Evolutionary conservation across 2,888 invertebrate species (phyloP), one percentile per base, ranked within the genome.

Genomic region (Dichetophora obliterata): DNA sequence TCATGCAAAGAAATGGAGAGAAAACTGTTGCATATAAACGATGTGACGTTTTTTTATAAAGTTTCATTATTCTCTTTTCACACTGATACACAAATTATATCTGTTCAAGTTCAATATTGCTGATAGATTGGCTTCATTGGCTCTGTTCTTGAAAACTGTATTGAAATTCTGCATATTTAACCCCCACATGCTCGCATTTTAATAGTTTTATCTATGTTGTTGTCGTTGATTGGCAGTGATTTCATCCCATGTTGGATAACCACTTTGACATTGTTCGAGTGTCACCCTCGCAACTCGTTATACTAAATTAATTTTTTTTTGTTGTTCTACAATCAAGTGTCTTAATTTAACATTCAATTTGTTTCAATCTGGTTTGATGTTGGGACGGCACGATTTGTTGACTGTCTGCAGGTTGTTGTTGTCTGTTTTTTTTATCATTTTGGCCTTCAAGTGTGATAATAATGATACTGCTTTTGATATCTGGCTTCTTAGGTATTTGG

Each of bases 291-390:
- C 37, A 43, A 43, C n/a, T 52, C 34, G 27, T 11, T 27, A 2
- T 61, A 61, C 14, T 27, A 61, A 61, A 61, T 24, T 11, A 11
- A 48, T 48, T 31, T 31, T 31, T 31, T 19, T 48, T 48, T 68
- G 16, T 50, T 69, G 50, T 52, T 43, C n/a, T 24, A 5, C 19
- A 48, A 57, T 24, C 22, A 24, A 57, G 24, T 72, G 37, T 22
- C 65, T 57, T 37, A 74, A 74, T 74, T 80, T 75, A 75, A 57
- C 72, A 43, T 66, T 43, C 52, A 68, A 52, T 77, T 77, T 75
- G 24, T 59, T 69, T 59, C 75, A 76, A 76, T 79, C 75, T 69
- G n/a, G 37, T 74, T 57, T 71, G 34, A 75, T 75, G 71, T 70
- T 48, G 34, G 34, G 31, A 50, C 61, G 50, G 2, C 50, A 19